A percentile compares a stretch with the other conserved stretches of the same genome.
Conservation (phyloP, 2,113 vertebrate species). For the Tenrec ecaudatus region DNA sequence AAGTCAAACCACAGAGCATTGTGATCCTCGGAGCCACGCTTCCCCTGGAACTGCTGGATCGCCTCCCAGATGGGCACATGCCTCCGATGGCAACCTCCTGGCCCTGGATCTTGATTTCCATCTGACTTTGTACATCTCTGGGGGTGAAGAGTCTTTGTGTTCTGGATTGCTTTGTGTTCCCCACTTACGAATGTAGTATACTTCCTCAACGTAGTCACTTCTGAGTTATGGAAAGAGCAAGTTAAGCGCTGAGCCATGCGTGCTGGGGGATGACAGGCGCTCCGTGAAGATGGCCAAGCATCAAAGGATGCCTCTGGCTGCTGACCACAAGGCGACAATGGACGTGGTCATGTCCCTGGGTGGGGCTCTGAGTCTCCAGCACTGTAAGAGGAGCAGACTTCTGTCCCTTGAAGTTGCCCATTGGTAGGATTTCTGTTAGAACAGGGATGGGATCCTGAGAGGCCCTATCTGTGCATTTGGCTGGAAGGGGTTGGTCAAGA, state of each 20-base stretch:
- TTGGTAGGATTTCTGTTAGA: neutral
- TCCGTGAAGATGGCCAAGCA: neutral
- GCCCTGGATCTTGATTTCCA: neutral
- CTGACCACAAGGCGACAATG: neutral
- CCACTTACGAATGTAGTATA: neutral
- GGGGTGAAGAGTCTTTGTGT: neutral
- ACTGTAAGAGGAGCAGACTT: neutral
- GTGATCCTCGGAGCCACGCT: accelerated
- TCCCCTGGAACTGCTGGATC: neutral
- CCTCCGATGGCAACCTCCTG: neutral
- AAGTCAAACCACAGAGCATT: neutral
- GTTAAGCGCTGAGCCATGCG: neutral
- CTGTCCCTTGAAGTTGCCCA: neutral
- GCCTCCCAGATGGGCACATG: neutral
- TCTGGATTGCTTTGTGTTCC: neutral
- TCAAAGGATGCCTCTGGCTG: neutral
- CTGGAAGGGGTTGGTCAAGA: slow-evolving; percentile 50
- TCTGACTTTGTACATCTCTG: neutral
- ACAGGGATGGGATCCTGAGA: neutral
- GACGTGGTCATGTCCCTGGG: neutral
- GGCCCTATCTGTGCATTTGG: neutral
- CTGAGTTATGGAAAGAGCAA: neutral
- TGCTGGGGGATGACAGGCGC: neutral
- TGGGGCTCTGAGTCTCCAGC: neutral
- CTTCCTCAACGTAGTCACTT: neutral